Base-by-base conservation (phyloP, 2,797 vertebrate genomes). In the Pogoniulus pusillus region DNA sequence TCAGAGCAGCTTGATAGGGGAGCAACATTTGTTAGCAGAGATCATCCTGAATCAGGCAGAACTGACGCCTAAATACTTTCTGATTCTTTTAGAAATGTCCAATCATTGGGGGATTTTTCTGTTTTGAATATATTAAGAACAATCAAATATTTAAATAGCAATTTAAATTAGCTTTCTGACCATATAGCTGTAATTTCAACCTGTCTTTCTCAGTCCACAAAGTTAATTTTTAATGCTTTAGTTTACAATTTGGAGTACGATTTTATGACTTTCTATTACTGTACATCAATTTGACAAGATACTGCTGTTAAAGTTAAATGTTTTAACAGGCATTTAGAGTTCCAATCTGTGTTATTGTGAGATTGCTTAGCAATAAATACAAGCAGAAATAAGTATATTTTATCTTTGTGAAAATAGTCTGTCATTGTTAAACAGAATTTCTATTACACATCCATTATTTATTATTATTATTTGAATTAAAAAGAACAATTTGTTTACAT, bases 401-500 rank as follows among this genome's bases (percentile, higher is more conserved):
- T 41, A 53, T 93, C 43, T 76, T 91, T 84, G 53, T 55, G 73
- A 77, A 93, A 93, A 69, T 58, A 80, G 35, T 64, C 58, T 74
- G 35, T 85, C 47, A 58, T 54, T 94, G 55, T 87, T 92, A 89
- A 94, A 70, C 30, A 82, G 30, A 87, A 84, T 71, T 89, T 82
- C 39, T 68, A 58, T 92, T 92, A 80, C 47, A 59, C 10, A 55
- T 6, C 4, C 66, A 75, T 91, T 93, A 27, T 91, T 89, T 93
- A 75, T 51, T 85, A 57, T 60, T 85, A 57, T 60, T 85, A 94
- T 89, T 93, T 94, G 64, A 92, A 87, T 94, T 84, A 9, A 91
- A 94, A 93, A 86, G 53, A 92, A 70, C 16, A 74, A 90, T 78
- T 91, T 95, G 78, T 95, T 92, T 95, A 91, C 53, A 78, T 76